Conservation (phyloP, 2,797 vertebrate species). For the Amniataba percoides region DNA sequence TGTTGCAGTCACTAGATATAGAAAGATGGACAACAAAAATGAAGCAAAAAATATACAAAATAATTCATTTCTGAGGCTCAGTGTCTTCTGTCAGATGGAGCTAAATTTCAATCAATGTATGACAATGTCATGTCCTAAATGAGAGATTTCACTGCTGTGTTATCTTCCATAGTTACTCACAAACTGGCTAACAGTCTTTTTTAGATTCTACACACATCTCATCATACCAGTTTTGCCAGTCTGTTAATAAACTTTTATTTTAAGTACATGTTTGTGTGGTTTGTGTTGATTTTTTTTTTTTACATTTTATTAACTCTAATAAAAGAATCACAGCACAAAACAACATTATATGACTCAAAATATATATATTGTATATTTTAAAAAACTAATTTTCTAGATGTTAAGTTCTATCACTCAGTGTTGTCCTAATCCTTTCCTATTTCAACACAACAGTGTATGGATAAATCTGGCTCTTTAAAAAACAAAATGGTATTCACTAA, state of each 20-base stretch:
- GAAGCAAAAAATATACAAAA: not conserved
- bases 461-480: too few species aligned
- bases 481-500: too few species aligned
- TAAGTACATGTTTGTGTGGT: not conserved
- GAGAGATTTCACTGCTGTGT: not conserved
- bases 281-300: not conserved
- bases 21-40: too few species aligned
- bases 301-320: not conserved
- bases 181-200: not conserved
- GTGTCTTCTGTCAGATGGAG: slow-evolving; percentile 1
- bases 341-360: not conserved
- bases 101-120: not conserved
- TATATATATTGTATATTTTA: not conserved
- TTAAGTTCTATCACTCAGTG: not conserved
- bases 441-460: too few species aligned
- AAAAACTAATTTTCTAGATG: not conserved
- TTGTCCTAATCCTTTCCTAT: too few species aligned
- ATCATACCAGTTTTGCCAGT: not conserved
- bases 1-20: not conserved
- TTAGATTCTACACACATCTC: not conserved
- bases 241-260: slow-evolving; percentile 37
- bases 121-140: not conserved
- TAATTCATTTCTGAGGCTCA: not conserved
- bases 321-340: not conserved
- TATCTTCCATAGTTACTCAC: not conserved